Base-by-base conservation (phyloP, 2,797 vertebrate species). In the Cygnus olor region DNA sequence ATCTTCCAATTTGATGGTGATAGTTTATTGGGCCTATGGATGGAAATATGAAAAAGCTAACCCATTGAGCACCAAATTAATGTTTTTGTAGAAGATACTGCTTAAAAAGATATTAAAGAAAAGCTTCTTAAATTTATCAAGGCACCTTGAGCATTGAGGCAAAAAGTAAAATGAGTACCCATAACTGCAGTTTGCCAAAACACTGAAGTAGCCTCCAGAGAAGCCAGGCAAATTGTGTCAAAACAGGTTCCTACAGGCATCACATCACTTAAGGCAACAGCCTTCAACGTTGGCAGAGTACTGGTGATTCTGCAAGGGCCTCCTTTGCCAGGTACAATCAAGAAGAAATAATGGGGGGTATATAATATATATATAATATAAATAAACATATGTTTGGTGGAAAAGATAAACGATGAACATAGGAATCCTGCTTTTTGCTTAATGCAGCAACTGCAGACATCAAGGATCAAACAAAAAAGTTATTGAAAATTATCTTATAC, bases 221-320 rank as follows among this genome's bases (percentile, higher is more conserved):
- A 78, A 89, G 42, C 19, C 78, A 84, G 58, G 80, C 56, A 90
- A 91, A 91, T 79, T 42, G 69, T 47, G 44, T 83, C 70, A 93
- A 74, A 79, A 88, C 66, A 93, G 74, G 73, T 73, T 95, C 51
- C 68, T 66, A 30, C 77, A 36, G 7, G 45, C 54, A 72, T 56
- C 80, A 22, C 4, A 56, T 32, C 38, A 74, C 93, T 65, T 45
- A 57, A 58, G 82, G 72, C 47, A 85, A 36, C 36, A 77, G 79
- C 34, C 40, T 78, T 44, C 63, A 72, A 51, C 32, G 5, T 1
- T 27, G 66, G 80, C 72, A 83, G 82, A 72, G 70, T 49, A 45
- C 40, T 7, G n/a, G 28, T 65, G 57, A 63, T 32, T 69, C 2
- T 6, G 22, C 14, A 66, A 70, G 56, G 60, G 32, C 17, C 65